Evolutionary conservation across 2,113 vertebrate genomes (phyloP).

Genomic region (Ancistrus triradiatus): DNA sequence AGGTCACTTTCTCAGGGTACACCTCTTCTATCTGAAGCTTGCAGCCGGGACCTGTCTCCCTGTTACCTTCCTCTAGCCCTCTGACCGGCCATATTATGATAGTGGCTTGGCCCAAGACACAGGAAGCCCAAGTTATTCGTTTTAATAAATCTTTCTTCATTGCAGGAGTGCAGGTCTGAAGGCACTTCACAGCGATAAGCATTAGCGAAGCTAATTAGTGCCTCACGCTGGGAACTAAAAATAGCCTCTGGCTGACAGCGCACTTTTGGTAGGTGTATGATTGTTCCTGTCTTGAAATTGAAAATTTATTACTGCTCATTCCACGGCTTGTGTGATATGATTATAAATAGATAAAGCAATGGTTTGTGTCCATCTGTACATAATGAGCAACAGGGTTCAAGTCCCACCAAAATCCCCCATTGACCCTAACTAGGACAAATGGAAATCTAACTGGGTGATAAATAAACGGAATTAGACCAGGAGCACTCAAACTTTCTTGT

Average conservation of each 20-base stretch:
- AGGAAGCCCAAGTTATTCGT: constrained; percentile 44
- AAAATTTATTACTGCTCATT: too few species aligned
- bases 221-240: constrained; percentile 25
- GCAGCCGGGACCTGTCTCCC: constrained; percentile 42
- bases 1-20: constrained; percentile 52
- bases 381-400: too few species aligned
- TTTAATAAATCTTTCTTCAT: constrained; percentile 37
- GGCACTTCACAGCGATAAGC: constrained; percentile 38
- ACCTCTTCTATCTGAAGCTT: constrained; percentile 45
- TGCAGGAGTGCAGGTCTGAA: constrained; percentile 27
- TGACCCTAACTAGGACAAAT: too few species aligned
- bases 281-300: too few species aligned
- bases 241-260: constrained; percentile 38
- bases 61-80: constrained; percentile 45
- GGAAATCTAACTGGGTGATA: too few species aligned
- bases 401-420: too few species aligned
- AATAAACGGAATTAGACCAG: too few species aligned
- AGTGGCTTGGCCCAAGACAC: constrained; percentile 45
- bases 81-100: constrained; percentile 41
- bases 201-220: constrained; percentile 32
- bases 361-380: too few species aligned
- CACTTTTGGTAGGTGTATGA: constrained; percentile 29
- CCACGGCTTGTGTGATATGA: too few species aligned
- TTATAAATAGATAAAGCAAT: too few species aligned
- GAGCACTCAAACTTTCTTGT: too few species aligned